Percentiles rank a stretch among this genome's conserved stretches.
These are phyloP conservation scores for Sebastes ruberrimus DNA, from an alignment of 2,797 vertebrate genomes.

Conservation along the genomic window DNA sequence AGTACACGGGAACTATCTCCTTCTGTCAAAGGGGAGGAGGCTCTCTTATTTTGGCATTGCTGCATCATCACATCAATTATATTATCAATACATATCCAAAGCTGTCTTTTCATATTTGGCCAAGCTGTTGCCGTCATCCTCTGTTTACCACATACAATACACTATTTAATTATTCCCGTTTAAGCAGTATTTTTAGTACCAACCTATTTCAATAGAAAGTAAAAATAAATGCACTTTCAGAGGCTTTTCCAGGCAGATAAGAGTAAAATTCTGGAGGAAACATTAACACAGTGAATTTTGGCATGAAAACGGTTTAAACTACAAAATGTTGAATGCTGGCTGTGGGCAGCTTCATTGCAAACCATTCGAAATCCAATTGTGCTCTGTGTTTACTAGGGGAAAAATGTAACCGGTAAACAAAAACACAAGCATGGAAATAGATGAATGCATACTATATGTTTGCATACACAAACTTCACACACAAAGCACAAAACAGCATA, in stretches of 20 bases:
- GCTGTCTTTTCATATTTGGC: neutral
- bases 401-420: conserved; percentile 31
- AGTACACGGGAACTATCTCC: neutral
- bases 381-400: neutral
- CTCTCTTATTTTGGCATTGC: neutral
- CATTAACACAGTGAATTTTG: conserved; percentile 12
- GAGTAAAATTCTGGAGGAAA: conserved; percentile 11
- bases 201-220: neutral
- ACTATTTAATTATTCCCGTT: neutral
- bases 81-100: neutral
- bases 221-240: conserved; percentile 5
- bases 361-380: conserved; percentile 40
- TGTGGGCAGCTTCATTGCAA: conserved; percentile 30
- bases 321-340: conserved; percentile 8
- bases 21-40: neutral
- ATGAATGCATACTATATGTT: conserved; percentile 8
- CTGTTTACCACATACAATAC: neutral
- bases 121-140: neutral
- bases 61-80: neutral
- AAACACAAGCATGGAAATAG: neutral
- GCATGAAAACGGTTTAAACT: conserved; percentile 21
- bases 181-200: neutral
- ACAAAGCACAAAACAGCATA: conserved; percentile 1
- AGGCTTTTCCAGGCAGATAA: neutral
- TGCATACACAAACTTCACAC: neutral